phyloP scores from a whole-genome alignment of 2,797 vertebrate species.

The Onychomys arenicola region DNA sequence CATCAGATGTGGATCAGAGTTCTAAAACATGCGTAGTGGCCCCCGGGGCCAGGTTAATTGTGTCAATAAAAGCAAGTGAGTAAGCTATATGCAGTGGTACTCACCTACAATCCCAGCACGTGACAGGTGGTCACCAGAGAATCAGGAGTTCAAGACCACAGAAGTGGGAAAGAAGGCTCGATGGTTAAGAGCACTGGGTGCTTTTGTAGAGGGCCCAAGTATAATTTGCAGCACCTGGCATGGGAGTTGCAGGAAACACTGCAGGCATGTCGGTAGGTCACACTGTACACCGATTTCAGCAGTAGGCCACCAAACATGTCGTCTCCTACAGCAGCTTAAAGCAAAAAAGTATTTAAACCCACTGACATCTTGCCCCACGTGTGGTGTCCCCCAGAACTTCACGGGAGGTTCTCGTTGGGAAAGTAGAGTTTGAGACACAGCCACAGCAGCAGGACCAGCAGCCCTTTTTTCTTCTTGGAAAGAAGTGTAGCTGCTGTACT shows the following conservation, averaged over 20 bases:
- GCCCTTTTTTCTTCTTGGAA: slow-evolving; percentile 77
- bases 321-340: slow-evolving; percentile 79
- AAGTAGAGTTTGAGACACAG: slow-evolving; percentile 84
- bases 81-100: background rate
- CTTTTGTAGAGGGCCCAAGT: background rate
- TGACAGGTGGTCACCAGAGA: background rate
- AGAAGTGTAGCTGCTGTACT: slow-evolving; percentile 85
- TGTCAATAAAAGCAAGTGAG: background rate
- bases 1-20: background rate
- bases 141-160: background rate
- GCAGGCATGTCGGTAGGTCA: slow-evolving; percentile 83
- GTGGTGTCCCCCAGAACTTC: slow-evolving; percentile 84
- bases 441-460: slow-evolving; percentile 82
- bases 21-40: background rate
- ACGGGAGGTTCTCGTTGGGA: slow-evolving; percentile 79
- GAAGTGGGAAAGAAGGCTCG: too few species aligned
- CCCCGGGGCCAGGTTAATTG: background rate
- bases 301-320: slow-evolving; percentile 84
- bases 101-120: background rate
- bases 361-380: slow-evolving; percentile 84
- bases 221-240: slow-evolving; percentile 66
- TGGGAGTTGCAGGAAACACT: slow-evolving; percentile 86
- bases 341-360: slow-evolving; percentile 78
- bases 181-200: background rate
- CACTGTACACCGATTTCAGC: slow-evolving; percentile 86